Base-by-base conservation (phyloP, 2,888 invertebrate genomes). In the Heteropelma amictum region DNA sequence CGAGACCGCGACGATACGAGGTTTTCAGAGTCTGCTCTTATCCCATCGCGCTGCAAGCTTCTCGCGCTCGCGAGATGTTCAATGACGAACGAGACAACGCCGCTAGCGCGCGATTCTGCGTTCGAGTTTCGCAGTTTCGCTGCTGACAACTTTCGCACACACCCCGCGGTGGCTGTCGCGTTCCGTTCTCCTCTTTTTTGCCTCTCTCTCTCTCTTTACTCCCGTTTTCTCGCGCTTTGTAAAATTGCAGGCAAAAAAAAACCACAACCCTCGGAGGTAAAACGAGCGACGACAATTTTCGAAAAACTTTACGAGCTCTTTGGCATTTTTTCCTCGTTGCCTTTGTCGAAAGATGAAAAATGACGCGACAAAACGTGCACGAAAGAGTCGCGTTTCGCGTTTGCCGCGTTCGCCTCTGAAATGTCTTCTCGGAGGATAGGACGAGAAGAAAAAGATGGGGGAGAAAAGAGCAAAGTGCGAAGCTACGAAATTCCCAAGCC, bases 401-500 rank as follows among this genome's bases (percentile, higher is more conserved):
- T 64, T n/a, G 51, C 64, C 64, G 64, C 51, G 21, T 67, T 47
- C 35, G 19, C 56, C 45, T 33, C 47, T 17, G 19, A 56, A 67
- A 35, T 35, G 35, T 47, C 33, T 17, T 19, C 26, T 35, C 19
- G 17, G 23, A 14, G 17, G 19, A 47, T 17, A 19, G 53, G 17
- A 58, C 23, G 26, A 45, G 3, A 38, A 33, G 26, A 42, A 17
- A 28, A 42, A 42, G 35, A 30, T 12, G n/a, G n/a, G 53, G 17
- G 40, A 40, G 26, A 45, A 7, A 38, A 33, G 26, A 42, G n/a
- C 17, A 42, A 42, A 42, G 21, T 12, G 6, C 33, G 7, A 19
- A 54, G 33, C 21, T 10, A 10, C 30, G 67, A 45, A 60, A 76
- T 76, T 76, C 73, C 61, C 69, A 73, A 75, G 73, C 56, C 58